These are phyloP conservation scores for Agrochola macilenta DNA, from an alignment of 2,888 invertebrate species.

Conservation along the genomic window DNA sequence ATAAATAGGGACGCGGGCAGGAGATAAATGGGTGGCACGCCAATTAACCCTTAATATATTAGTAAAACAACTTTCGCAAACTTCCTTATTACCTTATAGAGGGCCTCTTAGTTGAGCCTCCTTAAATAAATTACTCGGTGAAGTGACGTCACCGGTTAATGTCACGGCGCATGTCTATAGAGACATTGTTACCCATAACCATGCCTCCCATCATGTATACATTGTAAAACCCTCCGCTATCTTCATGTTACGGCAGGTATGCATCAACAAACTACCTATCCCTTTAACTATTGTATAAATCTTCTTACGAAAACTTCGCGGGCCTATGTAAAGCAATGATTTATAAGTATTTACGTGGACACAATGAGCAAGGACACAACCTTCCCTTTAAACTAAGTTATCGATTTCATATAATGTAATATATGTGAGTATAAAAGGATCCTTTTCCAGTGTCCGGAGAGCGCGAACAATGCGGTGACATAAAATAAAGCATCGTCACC, in stretches of 20 bases:
- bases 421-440: slow-evolving; percentile 60
- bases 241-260: slow-evolving; percentile 19
- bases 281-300: slow-evolving; percentile 45
- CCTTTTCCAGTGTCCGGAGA: slow-evolving; percentile 61
- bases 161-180: slow-evolving; percentile 51
- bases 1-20: slow-evolving; percentile 45
- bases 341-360: slow-evolving; percentile 44
- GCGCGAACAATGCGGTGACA: slow-evolving; percentile 65
- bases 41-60: slow-evolving; percentile 70
- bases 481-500: slow-evolving; percentile 71
- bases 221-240: slow-evolving; percentile 21
- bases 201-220: slow-evolving; percentile 31
- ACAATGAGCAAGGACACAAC: slow-evolving; percentile 52
- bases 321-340: slow-evolving; percentile 50
- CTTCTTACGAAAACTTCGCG: slow-evolving; percentile 31
- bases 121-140: slow-evolving; percentile 60
- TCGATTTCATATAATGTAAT: slow-evolving; percentile 57
- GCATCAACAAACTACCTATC: slow-evolving; percentile 22
- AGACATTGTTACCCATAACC: slow-evolving; percentile 47
- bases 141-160: slow-evolving; percentile 47
- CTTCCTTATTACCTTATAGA: slow-evolving; percentile 70
- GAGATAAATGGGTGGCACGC: slow-evolving; percentile 55
- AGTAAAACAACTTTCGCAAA: slow-evolving; percentile 69
- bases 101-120: slow-evolving; percentile 44
- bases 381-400: slow-evolving; percentile 52